Evolutionary conservation across 2,113 vertebrate genomes (phyloP).

Genomic region (Hepsetus odoe): DNA sequence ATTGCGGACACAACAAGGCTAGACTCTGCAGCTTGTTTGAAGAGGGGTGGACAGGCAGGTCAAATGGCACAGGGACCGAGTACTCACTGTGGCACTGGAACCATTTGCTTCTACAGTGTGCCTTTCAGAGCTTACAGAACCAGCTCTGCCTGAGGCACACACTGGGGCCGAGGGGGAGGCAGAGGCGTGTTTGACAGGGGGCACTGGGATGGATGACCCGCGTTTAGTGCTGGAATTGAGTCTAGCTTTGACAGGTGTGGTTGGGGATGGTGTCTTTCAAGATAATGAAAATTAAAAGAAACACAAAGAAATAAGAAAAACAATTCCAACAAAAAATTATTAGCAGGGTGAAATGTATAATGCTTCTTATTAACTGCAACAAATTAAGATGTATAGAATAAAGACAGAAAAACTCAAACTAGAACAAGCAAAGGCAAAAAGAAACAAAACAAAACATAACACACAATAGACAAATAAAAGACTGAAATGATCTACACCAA

Average conservation of each 20-base stretch:
- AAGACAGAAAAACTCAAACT: background rate
- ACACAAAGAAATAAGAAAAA: slow-evolving; percentile 66
- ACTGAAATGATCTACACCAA: too few species aligned
- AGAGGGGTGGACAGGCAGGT: background rate
- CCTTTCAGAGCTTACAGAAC: slow-evolving; percentile 65
- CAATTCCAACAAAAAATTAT: slow-evolving; percentile 20
- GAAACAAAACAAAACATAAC: too few species aligned
- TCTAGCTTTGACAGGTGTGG: slow-evolving; percentile 73
- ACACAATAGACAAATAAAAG: background rate
- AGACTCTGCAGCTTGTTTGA: background rate
- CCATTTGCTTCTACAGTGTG: slow-evolving; percentile 63
- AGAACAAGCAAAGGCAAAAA: background rate
- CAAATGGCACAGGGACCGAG: slow-evolving; percentile 14
- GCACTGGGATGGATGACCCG: slow-evolving; percentile 74
- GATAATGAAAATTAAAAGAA: slow-evolving; percentile 61
- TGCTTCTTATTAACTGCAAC: background rate
- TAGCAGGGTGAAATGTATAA: too few species aligned
- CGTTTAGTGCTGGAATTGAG: slow-evolving; percentile 69
- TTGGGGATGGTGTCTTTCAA: slow-evolving; percentile 76
- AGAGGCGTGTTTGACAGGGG: slow-evolving; percentile 75
- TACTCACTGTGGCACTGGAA: slow-evolving; percentile 76
- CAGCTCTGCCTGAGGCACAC: slow-evolving; percentile 65
- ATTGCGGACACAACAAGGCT: background rate
- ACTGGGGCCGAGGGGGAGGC: slow-evolving; percentile 58
- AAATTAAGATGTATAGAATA: background rate